A percentile compares a stretch with the other conserved stretches of the same genome.
phyloP scores from a whole-genome alignment of 2,888 invertebrate species.

The Apamea monoglypha region DNA sequence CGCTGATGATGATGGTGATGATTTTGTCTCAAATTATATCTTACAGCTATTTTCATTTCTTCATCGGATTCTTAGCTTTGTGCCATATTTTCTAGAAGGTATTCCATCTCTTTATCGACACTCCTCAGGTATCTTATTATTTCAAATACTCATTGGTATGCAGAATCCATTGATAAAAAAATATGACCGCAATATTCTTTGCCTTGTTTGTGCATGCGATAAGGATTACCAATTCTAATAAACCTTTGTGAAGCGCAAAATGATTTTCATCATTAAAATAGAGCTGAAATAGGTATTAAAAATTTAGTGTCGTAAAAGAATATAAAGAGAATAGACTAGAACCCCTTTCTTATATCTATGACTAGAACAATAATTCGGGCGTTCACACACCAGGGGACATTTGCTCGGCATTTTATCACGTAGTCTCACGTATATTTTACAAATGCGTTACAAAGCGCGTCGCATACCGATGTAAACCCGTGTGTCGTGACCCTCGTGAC shows the following conservation, averaged over 20 bases:
- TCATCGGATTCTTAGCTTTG: neutral
- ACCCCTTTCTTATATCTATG: neutral
- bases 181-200: neutral
- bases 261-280: neutral
- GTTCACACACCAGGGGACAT: conserved; percentile 31
- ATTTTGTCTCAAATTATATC: neutral
- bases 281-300: neutral
- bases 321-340: neutral
- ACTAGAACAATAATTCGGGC: conserved; percentile 28
- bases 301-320: neutral
- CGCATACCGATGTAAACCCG: conserved; percentile 38
- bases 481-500: conserved; percentile 31
- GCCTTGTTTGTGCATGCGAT: conserved; percentile 2
- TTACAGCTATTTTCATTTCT: neutral
- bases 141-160: conserved; percentile 9
- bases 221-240: neutral
- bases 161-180: neutral
- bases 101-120: neutral
- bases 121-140: conserved; percentile 9
- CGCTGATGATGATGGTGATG: neutral
- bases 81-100: neutral
- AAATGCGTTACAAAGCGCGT: conserved; percentile 36
- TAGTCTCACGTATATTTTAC: conserved; percentile 23
- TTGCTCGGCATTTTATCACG: conserved; percentile 37
- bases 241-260: neutral